Conservation (phyloP, 2,113 vertebrate species). For the Circaetus gallicus region DNA sequence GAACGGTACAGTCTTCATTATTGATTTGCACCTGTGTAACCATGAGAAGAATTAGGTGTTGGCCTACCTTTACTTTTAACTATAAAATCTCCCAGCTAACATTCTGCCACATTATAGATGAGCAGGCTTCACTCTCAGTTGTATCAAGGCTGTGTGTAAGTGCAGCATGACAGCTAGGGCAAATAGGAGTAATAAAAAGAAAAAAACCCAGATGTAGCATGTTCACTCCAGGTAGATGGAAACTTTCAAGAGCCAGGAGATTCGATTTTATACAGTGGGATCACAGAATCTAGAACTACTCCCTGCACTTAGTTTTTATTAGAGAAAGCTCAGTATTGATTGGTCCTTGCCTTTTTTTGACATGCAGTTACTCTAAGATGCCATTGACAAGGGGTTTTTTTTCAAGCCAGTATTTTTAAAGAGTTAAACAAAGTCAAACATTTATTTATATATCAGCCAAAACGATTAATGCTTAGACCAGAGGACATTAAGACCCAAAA, state of each 20-base stretch:
- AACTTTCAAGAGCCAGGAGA: neutral
- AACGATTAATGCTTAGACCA: conserved; percentile 10
- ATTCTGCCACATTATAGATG: neutral
- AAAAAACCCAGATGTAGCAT: neutral
- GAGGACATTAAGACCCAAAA: neutral
- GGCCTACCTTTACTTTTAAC: neutral
- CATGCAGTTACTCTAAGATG: neutral
- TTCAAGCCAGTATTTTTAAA: neutral
- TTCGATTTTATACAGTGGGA: neutral
- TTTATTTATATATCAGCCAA: neutral
- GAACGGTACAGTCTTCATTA: neutral
- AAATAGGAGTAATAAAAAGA: neutral
- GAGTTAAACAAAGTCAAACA: neutral
- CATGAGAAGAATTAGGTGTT: neutral
- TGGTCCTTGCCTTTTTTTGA: neutral
- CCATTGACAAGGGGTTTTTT: neutral
- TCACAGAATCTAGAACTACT: neutral
- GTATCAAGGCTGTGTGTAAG: neutral
- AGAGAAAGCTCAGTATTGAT: neutral
- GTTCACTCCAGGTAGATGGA: neutral
- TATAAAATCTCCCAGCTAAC: neutral
- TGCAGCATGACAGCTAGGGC: neutral
- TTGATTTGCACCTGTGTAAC: neutral
- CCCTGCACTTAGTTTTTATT: neutral
- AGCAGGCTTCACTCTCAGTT: neutral